These are phyloP conservation scores for Limnodromus scolopaceus DNA, from an alignment of 2,797 vertebrate genomes.

Conservation along the genomic window DNA sequence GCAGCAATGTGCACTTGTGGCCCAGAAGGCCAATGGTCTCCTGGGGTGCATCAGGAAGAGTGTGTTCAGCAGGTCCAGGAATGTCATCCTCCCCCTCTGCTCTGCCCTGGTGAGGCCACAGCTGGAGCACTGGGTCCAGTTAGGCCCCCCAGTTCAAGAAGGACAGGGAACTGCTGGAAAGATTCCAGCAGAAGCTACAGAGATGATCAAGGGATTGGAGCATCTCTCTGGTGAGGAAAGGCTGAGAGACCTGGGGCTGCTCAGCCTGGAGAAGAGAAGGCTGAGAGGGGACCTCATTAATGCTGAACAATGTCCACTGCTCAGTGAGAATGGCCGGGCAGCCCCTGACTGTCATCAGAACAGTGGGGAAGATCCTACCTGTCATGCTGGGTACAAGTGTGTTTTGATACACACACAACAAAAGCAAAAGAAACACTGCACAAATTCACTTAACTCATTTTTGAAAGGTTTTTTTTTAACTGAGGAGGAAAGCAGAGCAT, in stretches of 20 bases:
- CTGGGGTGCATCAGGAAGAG: background rate
- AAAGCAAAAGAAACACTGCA: background rate
- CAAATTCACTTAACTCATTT: background rate
- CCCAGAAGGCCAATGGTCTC: background rate
- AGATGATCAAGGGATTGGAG: no score
- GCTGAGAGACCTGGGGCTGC: background rate
- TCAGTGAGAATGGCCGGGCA: no score
- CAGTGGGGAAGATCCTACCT: background rate
- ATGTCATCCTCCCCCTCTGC: background rate
- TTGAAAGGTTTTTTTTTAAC: background rate
- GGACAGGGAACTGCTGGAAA: no score
- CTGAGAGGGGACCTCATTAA: background rate
- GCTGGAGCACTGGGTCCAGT: no score
- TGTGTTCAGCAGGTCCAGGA: background rate
- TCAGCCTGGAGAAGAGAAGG: background rate
- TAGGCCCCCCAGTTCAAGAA: no score
- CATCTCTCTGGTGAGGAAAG: no score
- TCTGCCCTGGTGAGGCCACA: background rate
- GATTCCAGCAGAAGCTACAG: no score
- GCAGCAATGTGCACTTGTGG: background rate
- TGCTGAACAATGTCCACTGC: background rate
- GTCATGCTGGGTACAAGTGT: background rate
- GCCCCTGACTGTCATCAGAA: background rate
- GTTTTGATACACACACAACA: background rate
- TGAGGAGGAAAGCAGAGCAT: background rate